Base-by-base conservation (phyloP, 2,113 vertebrate species). In the Triplophysa rosa region DNA sequence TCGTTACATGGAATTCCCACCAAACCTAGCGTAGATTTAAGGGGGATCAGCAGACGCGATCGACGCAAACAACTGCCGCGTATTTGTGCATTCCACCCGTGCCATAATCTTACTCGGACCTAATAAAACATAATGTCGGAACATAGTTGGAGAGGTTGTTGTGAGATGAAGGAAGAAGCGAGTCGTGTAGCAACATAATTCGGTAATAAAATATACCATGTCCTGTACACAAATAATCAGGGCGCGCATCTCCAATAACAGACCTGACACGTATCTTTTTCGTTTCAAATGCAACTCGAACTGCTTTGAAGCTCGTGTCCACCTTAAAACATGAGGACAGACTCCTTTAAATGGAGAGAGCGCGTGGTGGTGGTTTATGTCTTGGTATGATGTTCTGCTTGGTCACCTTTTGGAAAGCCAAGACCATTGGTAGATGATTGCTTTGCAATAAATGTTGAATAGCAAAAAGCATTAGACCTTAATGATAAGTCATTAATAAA, bases 1-100 rank as follows among this genome's bases (percentile, higher is more conserved):
- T 88, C 87, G 88, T 89, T 89, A 89, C 89, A 86, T 88, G 90
- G 89, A 91, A 92, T 91, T 93, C 90, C 90, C 89, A 85, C 87
- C 80, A 85, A 83, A 84, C 84, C 75, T 79, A 78, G 86, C 83
- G 77, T 78, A 84, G 80, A 84, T 83, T 87, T 84, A 85, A 86
- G 87, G 89, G 89, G 82, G 88, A 89, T 86, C 87, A 83, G 84
- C 86, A 78, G 58, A 86, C 77, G 82, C 69, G 84, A 78, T 84
- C 69, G 69, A 67, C 62, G 4, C 62, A 58, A 62, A 42, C 62
- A 63, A 42, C 72, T 52, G 26, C 29, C 37, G 42, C 65, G 33
- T 61, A 40, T 23, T 37, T 10, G 24, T 23, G 26, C 47, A 9
- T 64, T 71, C 24, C 45, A 61, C 12, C 33, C 47, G 56, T 40